phyloP scores from a whole-genome alignment of 2,797 vertebrate species.

The Caiman crocodilus region DNA sequence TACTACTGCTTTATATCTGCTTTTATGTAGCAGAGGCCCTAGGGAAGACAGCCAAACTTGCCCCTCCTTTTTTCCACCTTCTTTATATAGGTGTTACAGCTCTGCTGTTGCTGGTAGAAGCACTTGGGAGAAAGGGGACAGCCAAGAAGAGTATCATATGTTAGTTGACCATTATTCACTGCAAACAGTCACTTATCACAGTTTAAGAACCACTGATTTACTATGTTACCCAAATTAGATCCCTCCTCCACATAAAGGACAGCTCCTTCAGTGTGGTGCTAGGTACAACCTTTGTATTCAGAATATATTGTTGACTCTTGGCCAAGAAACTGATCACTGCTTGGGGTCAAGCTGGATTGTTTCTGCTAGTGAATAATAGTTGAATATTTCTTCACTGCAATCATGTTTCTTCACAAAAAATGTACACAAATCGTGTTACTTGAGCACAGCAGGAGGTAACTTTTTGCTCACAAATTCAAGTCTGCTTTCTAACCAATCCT shows the following conservation, averaged over 20 bases:
- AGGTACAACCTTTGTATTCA: neutral
- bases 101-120: neutral
- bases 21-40: neutral
- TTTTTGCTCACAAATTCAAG: neutral
- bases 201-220: neutral
- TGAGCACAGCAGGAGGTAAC: neutral
- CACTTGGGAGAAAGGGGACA: neutral
- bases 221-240: neutral
- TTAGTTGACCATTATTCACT: neutral
- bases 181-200: neutral
- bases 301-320: neutral
- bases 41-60: neutral
- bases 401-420: neutral
- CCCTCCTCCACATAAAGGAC: neutral
- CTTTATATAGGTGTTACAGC: neutral
- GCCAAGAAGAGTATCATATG: neutral
- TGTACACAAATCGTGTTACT: neutral
- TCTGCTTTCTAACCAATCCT: neutral
- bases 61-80: neutral
- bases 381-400: neutral
- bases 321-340: neutral
- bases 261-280: neutral
- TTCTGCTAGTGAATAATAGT: neutral
- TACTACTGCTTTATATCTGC: accelerated
- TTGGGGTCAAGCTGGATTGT: neutral